These are phyloP conservation scores for Axea sp. DNA, from an alignment of 2,888 invertebrate genomes.

Conservation along the genomic window DNA sequence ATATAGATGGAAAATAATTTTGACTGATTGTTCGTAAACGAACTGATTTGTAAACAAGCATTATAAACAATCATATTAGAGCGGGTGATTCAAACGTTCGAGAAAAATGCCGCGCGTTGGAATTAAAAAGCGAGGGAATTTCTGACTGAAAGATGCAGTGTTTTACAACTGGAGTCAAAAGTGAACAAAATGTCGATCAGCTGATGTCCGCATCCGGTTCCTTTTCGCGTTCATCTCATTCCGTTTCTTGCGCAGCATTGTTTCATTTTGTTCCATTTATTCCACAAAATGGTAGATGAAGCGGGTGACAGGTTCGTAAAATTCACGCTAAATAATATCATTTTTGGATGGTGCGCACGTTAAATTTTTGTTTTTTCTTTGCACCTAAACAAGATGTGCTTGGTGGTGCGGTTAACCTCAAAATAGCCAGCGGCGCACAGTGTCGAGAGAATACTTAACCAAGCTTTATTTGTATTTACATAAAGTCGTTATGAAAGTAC, in stretches of 20 bases:
- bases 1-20: too few species aligned
- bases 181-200: conserved; percentile 68
- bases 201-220: conserved; percentile 73
- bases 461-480: conserved; percentile 7
- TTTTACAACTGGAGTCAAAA: conserved; percentile 37
- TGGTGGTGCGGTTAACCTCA: conserved; percentile 51
- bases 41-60: too few species aligned
- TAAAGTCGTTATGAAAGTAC: neutral
- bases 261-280: conserved; percentile 67
- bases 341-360: conserved; percentile 14
- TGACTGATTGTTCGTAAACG: too few species aligned
- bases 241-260: conserved; percentile 64
- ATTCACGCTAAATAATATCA: conserved; percentile 50
- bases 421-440: too few species aligned
- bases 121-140: too few species aligned
- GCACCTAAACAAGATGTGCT: too few species aligned
- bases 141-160: neutral
- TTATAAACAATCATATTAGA: too few species aligned
- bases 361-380: neutral
- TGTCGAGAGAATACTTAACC: too few species aligned
- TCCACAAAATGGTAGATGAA: conserved; percentile 75
- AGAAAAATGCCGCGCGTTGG: too few species aligned
- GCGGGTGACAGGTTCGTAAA: conserved; percentile 78
- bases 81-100: too few species aligned
- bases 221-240: conserved; percentile 64